Evolutionary conservation across 1,140 invertebrate genomes (phyloP).

Genomic region (Halyomorpha halys): DNA sequence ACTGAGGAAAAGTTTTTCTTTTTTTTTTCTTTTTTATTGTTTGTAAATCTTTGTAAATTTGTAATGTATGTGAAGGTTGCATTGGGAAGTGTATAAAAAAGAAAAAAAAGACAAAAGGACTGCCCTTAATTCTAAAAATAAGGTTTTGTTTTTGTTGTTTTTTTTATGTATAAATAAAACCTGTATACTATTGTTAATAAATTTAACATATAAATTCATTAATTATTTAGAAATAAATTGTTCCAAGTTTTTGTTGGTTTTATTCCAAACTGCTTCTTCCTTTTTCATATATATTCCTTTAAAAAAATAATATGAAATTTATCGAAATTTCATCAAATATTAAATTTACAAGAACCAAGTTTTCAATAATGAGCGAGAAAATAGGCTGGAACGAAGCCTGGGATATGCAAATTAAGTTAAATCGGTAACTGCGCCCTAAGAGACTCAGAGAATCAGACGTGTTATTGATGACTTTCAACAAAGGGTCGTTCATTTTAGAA

Average conservation of each 20-base stretch:
- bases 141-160: slow-evolving; percentile 5
- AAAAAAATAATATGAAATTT: no score
- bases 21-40: slow-evolving; percentile 5
- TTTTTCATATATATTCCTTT: no score
- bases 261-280: no score
- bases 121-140: not conserved
- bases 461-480: slow-evolving; percentile 19
- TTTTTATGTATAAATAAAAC: slow-evolving; percentile 3
- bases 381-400: not conserved
- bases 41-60: slow-evolving; percentile 17
- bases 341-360: no score
- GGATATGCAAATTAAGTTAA: slow-evolving; percentile 17
- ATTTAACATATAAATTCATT: slow-evolving; percentile 10
- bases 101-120: not conserved
- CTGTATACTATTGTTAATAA: slow-evolving; percentile 17
- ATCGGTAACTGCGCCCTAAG: slow-evolving; percentile 17
- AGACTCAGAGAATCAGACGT: slow-evolving; percentile 12
- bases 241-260: slow-evolving; percentile 7
- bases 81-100: slow-evolving; percentile 5
- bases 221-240: slow-evolving; percentile 18
- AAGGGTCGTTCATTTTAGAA: slow-evolving; percentile 16
- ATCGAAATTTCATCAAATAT: no score
- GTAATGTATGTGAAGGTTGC: not conserved
- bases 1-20: slow-evolving; percentile 12
- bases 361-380: no score